Evolutionary conservation across 92 coral and sea anemone genomes (phyloP).

Genomic region (Epizoanthus stellaris): DNA sequence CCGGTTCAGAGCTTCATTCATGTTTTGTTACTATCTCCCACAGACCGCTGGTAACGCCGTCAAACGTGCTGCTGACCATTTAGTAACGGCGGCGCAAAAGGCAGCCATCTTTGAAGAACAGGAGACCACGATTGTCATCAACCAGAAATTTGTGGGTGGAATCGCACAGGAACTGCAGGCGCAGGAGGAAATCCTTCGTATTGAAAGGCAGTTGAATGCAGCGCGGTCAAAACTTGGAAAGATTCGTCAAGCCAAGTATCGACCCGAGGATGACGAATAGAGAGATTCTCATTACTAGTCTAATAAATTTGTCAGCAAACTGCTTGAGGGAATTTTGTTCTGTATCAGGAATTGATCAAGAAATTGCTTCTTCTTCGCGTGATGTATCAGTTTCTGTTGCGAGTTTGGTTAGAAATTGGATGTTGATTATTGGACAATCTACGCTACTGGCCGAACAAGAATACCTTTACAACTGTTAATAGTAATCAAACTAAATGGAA

Average conservation of each 20-base stretch:
- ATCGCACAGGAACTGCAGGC: constrained; percentile 98
- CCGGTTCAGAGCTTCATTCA: not conserved
- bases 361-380: too few species aligned
- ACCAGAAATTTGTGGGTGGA: constrained; percentile 98
- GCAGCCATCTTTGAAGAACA: constrained; percentile 99
- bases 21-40: not conserved
- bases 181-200: constrained; percentile 91
- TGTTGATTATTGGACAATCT: too few species aligned
- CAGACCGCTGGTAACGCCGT: constrained; percentile 98
- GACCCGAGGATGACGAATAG: constrained; percentile 87
- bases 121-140: constrained; percentile 92
- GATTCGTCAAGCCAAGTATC: constrained; percentile 91
- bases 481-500: too few species aligned
- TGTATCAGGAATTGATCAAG: too few species aligned
- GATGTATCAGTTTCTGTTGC: too few species aligned
- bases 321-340: not conserved
- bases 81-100: constrained; percentile 95
- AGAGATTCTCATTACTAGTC: not conserved
- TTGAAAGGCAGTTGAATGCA: constrained; percentile 86
- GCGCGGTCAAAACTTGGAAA: constrained; percentile 86
- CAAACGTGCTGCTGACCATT: constrained; percentile 94
- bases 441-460: too few species aligned
- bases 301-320: not conserved
- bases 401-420: too few species aligned
- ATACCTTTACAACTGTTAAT: too few species aligned